Percentiles rank a stretch among this genome's conserved stretches.
These are phyloP conservation scores for Percopsis transmontana DNA, from an alignment of 2,113 vertebrate genomes.

Conservation along the genomic window DNA sequence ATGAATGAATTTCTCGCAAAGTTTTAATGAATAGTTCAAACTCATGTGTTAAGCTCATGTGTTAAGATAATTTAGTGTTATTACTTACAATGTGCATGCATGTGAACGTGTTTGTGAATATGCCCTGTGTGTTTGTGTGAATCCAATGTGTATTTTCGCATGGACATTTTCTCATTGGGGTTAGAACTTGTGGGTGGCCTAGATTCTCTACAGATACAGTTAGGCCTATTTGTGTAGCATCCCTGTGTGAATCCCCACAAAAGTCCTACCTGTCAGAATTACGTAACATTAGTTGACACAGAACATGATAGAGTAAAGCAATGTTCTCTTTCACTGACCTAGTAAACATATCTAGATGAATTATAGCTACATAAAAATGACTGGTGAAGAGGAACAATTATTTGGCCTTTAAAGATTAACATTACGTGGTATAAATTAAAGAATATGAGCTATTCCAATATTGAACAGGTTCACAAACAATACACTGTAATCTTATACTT, in stretches of 20 bases:
- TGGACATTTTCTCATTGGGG: not conserved
- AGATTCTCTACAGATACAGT: not conserved
- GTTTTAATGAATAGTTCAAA: slow-evolving; percentile 9
- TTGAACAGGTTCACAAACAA: slow-evolving; percentile 20
- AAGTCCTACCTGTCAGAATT: slow-evolving; percentile 3
- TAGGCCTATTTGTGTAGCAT: slow-evolving; percentile 5
- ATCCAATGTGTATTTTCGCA: not conserved
- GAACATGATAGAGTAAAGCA: slow-evolving; percentile 9
- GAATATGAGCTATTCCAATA: slow-evolving; percentile 4
- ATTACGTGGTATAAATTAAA: not conserved
- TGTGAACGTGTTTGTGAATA: not conserved
- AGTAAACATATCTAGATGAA: slow-evolving; percentile 37
- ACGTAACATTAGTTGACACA: slow-evolving; percentile 1
- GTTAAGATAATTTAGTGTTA: too few relatives aligned
- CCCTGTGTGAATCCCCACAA: slow-evolving; percentile 11
- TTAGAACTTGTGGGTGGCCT: slow-evolving; percentile 4
- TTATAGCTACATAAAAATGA: slow-evolving; percentile 30
- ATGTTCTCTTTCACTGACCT: slow-evolving; percentile 1
- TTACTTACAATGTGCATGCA: not conserved
- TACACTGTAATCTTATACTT: too few relatives aligned
- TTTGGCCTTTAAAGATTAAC: slow-evolving; percentile 13
- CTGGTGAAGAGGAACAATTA: not conserved
- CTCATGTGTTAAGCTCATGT: not conserved
- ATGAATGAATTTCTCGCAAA: slow-evolving; percentile 38
- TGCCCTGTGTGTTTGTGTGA: not conserved